phyloP scores from a whole-genome alignment of 2,888 invertebrate species.

The Bruchidius siliquastri region DNA sequence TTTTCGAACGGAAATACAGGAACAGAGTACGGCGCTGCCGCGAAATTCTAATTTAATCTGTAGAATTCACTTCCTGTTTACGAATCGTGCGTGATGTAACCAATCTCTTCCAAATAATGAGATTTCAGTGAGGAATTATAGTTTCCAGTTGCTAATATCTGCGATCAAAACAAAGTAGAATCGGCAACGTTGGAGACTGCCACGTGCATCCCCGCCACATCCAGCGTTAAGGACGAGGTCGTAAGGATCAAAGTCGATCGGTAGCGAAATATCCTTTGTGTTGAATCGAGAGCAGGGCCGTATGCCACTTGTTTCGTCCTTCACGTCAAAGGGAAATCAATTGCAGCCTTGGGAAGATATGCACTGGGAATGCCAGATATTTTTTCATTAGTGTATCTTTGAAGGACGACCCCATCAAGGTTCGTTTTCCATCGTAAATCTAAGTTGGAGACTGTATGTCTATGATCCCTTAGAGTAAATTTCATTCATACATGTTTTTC shows the following conservation, averaged over 20 bases:
- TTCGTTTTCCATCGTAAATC: too few species aligned
- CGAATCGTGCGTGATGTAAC: not conserved
- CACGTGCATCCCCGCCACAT: not conserved
- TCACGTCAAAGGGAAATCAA: not conserved
- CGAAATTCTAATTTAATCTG: not conserved
- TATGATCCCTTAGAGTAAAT: too few species aligned
- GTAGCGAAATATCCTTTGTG: conserved; percentile 36
- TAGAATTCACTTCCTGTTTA: not conserved
- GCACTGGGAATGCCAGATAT: not conserved
- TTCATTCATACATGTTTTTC: too few species aligned
- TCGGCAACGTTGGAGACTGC: not conserved
- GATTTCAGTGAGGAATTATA: not conserved
- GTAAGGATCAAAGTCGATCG: conserved; percentile 39
- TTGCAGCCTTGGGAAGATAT: not conserved
- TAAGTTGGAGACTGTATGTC: too few species aligned
- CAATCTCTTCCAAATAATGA: not conserved
- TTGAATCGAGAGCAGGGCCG: conserved; percentile 14
- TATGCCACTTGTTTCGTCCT: not conserved
- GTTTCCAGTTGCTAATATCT: not conserved
- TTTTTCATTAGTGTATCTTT: not conserved
- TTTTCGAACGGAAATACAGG: too few species aligned
- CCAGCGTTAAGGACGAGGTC: conserved; percentile 24
- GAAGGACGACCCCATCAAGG: too few species aligned
- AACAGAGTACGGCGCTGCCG: not conserved
- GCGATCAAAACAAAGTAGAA: not conserved